Evolutionary conservation across 2,113 vertebrate genomes (phyloP).

Genomic region (Orientallactaga bullata): DNA sequence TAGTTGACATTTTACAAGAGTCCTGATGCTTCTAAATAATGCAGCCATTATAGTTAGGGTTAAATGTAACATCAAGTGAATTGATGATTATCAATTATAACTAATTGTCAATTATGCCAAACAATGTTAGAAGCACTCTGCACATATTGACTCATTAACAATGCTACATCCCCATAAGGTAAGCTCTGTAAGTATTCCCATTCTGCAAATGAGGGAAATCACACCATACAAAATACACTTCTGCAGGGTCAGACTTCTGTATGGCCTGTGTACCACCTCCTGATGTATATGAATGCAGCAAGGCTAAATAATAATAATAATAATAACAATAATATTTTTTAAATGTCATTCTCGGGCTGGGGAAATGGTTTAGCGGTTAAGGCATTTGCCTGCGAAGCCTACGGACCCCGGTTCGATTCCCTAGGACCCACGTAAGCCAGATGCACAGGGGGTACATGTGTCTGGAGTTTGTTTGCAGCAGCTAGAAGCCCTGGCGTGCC

Average conservation of each 20-base stretch:
- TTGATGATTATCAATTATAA: not conserved
- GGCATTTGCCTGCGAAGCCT: too few relatives aligned
- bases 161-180: not conserved
- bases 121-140: not conserved
- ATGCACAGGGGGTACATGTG: too few relatives aligned
- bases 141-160: not conserved
- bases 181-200: not conserved
- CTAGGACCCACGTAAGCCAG: too few relatives aligned
- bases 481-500: too few relatives aligned
- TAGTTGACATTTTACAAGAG: not conserved
- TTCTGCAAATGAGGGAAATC: slow-evolving; percentile 23
- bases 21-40: not conserved
- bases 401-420: too few relatives aligned
- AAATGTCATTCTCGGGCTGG: too few relatives aligned
- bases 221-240: not conserved
- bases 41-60: not conserved
- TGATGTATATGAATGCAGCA: not conserved
- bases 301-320: too few relatives aligned
- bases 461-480: too few relatives aligned
- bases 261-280: too few relatives aligned
- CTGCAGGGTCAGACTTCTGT: not conserved
- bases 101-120: not conserved
- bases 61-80: not conserved
- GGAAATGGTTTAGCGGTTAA: too few relatives aligned
- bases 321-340: too few relatives aligned